These are phyloP conservation scores for Hypena proboscidalis DNA, from an alignment of 2,888 invertebrate genomes.

Conservation along the genomic window DNA sequence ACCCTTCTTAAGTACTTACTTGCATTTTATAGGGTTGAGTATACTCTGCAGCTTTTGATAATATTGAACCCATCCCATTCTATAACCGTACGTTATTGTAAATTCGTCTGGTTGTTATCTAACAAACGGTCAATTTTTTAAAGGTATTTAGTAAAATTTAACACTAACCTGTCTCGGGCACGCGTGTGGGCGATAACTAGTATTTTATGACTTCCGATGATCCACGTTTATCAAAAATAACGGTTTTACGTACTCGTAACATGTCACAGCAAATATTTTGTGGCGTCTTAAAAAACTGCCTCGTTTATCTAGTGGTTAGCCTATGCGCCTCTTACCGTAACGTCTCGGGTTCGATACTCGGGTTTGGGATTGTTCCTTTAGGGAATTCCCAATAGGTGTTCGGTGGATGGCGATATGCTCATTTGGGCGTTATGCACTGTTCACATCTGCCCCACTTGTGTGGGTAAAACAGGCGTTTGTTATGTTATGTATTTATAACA, in stretches of 20 bases:
- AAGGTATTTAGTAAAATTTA: slow-evolving; percentile 50
- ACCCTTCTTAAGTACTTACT: no score
- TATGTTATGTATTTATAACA: slow-evolving; percentile 8
- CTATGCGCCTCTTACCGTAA: no score
- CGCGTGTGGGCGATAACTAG: slow-evolving; percentile 47
- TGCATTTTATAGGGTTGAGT: no score
- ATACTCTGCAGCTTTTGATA: no score
- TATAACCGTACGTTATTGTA: not conserved
- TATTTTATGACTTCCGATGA: slow-evolving; percentile 32
- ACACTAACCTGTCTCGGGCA: slow-evolving; percentile 48
- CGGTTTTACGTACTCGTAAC: slow-evolving; percentile 16
- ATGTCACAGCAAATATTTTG: slow-evolving; percentile 31
- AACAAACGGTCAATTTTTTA: slow-evolving; percentile 45
- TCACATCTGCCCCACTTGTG: no score
- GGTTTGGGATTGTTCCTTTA: no score
- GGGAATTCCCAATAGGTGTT: no score
- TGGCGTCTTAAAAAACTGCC: slow-evolving; percentile 18
- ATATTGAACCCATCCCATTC: not conserved
- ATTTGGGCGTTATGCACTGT: no score
- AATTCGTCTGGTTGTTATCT: slow-evolving; percentile 31
- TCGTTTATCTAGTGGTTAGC: no score
- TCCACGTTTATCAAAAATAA: slow-evolving; percentile 36
- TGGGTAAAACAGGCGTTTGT: no score
- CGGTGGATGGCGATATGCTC: no score
- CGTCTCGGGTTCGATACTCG: slow-evolving; percentile 3